A percentile compares a stretch with the other conserved stretches of the same genome.
Conservation (phyloP, 2,888 invertebrate genomes). For the Chrysomela aeneicollis region DNA sequence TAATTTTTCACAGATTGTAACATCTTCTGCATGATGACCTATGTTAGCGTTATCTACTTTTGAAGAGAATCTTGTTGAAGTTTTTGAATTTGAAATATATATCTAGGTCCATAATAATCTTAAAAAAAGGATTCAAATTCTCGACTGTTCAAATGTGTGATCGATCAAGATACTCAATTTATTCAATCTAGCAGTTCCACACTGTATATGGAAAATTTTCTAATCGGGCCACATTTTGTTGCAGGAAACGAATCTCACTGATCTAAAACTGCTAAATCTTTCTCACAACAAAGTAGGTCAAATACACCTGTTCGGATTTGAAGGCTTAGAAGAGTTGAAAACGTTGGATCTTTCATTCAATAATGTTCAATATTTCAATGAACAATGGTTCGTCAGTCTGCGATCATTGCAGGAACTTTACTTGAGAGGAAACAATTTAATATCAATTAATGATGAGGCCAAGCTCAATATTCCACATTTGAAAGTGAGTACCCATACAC, state of each 20-base stretch:
- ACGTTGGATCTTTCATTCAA: constrained; percentile 70
- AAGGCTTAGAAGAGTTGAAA: constrained; percentile 62
- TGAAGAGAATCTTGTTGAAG: not conserved
- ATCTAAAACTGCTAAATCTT: constrained; percentile 64
- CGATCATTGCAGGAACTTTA: constrained; percentile 65
- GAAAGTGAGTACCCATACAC: constrained; percentile 58
- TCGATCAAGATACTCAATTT: too few relatives aligned
- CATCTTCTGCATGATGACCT: not conserved
- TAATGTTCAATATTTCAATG: constrained; percentile 66
- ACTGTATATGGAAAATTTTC: too few relatives aligned
- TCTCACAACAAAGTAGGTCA: constrained; percentile 71
- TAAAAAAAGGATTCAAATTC: too few relatives aligned
- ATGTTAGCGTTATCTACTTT: not conserved
- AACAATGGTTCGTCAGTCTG: constrained; percentile 68
- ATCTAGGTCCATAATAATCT: too few relatives aligned
- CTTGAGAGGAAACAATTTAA: constrained; percentile 70
- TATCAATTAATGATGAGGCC: constrained; percentile 62
- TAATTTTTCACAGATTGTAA: not conserved
- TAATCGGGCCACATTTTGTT: constrained; percentile 44
- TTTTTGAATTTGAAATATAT: not conserved
- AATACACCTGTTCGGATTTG: constrained; percentile 70
- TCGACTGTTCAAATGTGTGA: too few relatives aligned
- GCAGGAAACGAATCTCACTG: constrained; percentile 63
- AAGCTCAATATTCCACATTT: constrained; percentile 66
- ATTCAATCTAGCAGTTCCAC: too few relatives aligned